Percentiles rank a stretch among this genome's conserved stretches.
Conservation (phyloP, 1,140 invertebrate genomes). For the Cepaea nemoralis region DNA sequence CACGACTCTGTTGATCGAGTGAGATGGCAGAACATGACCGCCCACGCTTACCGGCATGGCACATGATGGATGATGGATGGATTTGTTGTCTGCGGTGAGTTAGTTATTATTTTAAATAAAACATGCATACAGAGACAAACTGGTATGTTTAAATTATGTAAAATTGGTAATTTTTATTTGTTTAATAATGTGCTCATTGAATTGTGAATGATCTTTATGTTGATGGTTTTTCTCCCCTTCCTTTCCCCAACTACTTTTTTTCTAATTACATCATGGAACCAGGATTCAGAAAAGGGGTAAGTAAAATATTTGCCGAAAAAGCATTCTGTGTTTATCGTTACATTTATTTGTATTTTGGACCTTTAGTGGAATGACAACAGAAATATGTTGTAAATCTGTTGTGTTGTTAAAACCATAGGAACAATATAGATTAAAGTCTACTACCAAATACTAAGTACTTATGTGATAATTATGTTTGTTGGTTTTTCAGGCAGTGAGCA, state of each 20-base stretch:
- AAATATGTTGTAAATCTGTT: background rate
- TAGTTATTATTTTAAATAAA: no score
- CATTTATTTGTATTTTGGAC: background rate
- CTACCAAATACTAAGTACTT: background rate
- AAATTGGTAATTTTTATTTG: no score
- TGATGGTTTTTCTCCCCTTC: background rate
- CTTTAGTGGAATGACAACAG: background rate
- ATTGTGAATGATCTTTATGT: background rate
- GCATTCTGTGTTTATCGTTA: background rate
- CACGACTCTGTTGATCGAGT: no score
- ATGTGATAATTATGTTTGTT: conserved; percentile 5
- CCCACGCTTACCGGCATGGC: no score
- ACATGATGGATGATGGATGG: no score
- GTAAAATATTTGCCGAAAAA: background rate
- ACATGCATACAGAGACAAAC: no score
- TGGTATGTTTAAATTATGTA: no score
- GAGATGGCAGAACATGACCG: no score
- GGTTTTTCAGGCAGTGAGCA: conserved; percentile 41
- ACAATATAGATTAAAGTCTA: background rate
- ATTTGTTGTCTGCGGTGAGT: no score
- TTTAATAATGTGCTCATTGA: no score
- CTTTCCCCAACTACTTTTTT: no score
- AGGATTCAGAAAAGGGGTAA: conserved; percentile 35
- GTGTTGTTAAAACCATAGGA: background rate
- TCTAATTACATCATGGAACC: background rate